Base-by-base conservation (phyloP, 2,797 vertebrate genomes). In the Lithobates sylvaticus region DNA sequence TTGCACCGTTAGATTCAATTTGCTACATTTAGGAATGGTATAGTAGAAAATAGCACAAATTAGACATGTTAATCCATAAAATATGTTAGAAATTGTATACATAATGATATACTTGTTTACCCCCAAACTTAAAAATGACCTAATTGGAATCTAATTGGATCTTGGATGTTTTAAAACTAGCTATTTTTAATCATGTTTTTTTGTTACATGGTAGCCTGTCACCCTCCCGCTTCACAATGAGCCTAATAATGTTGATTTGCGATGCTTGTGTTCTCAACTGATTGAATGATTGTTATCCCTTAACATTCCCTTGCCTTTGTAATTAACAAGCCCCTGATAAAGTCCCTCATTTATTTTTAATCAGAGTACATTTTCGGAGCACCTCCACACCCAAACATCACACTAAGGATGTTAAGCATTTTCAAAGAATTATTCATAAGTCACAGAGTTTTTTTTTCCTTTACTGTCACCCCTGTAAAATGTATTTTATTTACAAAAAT, bases 271-370 rank as follows among this genome's bases (percentile, higher is more conserved):
- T 72, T 76, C 23, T 16, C 18, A 39, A 74, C 34, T 42, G 36
- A 74, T 39, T 26, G n/a, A 72, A 42, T 26, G 10, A 32, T 42
- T 44, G 39, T 47, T 42, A 74, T 23, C 36, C 42, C 23, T 42
- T 34, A 16, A 44, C 72, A 27, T 42, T n/a, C 54, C 54, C 2
- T 23, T 23, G 54, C 18, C 5, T 61, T 74, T 74, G 72, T 8
- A 42, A 67, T 67, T 69, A 78, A 78, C 78, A 70, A 61, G 27
- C 42, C 39, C 29, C n/a, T 36, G 69, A 73, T 81, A 73, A 50
- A 61, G 27, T 15, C 29, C 23, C 26, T 81, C 32, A 64, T 81
- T 80, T 81, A 73, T 81, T 69, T 72, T 73, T 72, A 70, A 81
- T 81, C 44, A 73, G 13, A 32, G 8, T 1, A 58, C 44, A 81